phyloP scores from a whole-genome alignment of 2,888 invertebrate species.

The Teinopalpus imperialis region DNA sequence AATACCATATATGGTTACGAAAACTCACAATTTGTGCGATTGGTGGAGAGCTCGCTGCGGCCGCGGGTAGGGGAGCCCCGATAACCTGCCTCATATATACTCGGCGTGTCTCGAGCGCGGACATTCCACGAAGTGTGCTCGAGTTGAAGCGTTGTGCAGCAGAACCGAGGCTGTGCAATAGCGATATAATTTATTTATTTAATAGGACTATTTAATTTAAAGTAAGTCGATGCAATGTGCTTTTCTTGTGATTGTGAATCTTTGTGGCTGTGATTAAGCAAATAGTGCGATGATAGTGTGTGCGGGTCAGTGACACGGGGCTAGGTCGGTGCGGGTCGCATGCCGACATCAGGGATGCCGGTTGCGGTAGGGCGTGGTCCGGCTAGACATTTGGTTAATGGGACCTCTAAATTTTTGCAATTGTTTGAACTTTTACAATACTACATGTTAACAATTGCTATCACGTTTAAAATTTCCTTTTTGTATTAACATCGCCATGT shows the following conservation, averaged over 20 bases:
- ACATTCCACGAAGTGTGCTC: constrained; percentile 79
- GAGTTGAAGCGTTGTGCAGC: constrained; percentile 76
- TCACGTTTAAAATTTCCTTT: too few relatives aligned
- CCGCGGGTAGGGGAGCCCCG: constrained; percentile 78
- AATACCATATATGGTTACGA: constrained; percentile 88
- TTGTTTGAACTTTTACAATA: not conserved
- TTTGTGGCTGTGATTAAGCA: constrained; percentile 30
- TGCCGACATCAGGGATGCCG: constrained; percentile 59
- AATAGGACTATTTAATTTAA: constrained; percentile 79
- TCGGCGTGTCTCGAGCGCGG: constrained; percentile 67
- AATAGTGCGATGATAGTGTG: constrained; percentile 52
- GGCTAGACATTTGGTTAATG: constrained; percentile 32
- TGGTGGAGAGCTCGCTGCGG: constrained; percentile 79
- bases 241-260: constrained; percentile 51
- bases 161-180: constrained; percentile 77
- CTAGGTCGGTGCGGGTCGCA: constrained; percentile 49
- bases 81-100: constrained; percentile 82
- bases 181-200: constrained; percentile 78
- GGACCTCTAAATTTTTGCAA: not conserved
- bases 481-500: constrained; percentile 37
- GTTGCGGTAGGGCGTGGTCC: constrained; percentile 82
- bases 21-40: constrained; percentile 65
- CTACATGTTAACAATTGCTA: too few relatives aligned
- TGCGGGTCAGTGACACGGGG: constrained; percentile 73
- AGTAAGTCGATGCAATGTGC: constrained; percentile 67